Conservation (phyloP, 2,113 vertebrate species). For the Alces alces region DNA sequence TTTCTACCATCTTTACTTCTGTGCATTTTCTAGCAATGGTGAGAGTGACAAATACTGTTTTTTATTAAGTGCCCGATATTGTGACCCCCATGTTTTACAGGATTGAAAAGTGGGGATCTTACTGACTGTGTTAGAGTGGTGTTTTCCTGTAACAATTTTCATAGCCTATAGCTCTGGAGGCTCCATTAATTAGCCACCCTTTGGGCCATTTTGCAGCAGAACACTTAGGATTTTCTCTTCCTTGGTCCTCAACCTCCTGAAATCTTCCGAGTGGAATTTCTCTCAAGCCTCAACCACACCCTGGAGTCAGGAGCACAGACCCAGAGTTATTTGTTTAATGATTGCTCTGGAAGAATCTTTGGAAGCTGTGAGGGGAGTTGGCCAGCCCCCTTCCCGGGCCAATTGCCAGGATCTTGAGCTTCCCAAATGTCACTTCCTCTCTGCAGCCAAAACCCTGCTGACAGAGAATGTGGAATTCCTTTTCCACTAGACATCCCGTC, state of each 20-base stretch:
- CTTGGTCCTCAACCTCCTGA: not conserved
- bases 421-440: not conserved
- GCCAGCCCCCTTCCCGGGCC: not conserved
- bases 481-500: conserved; percentile 48
- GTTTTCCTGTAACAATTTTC: not conserved
- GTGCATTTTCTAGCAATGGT: not conserved
- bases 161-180: not conserved
- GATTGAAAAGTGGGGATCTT: not conserved
- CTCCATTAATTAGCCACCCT: not conserved
- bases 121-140: not conserved
- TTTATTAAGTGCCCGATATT: not conserved
- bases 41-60: not conserved
- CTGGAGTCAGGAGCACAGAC: not conserved
- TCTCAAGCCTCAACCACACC: not conserved
- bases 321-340: not conserved
- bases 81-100: not conserved
- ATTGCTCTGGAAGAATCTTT: not conserved
- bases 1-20: not conserved
- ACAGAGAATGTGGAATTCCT: conserved; percentile 9
- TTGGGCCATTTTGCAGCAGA: not conserved
- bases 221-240: not conserved
- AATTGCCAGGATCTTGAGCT: not conserved
- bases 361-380: not conserved
- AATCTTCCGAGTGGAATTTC: not conserved
- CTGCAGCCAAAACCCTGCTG: not conserved